These are phyloP conservation scores for Anas bahamensis DNA, from an alignment of 2,797 vertebrate genomes.

Conservation along the genomic window DNA sequence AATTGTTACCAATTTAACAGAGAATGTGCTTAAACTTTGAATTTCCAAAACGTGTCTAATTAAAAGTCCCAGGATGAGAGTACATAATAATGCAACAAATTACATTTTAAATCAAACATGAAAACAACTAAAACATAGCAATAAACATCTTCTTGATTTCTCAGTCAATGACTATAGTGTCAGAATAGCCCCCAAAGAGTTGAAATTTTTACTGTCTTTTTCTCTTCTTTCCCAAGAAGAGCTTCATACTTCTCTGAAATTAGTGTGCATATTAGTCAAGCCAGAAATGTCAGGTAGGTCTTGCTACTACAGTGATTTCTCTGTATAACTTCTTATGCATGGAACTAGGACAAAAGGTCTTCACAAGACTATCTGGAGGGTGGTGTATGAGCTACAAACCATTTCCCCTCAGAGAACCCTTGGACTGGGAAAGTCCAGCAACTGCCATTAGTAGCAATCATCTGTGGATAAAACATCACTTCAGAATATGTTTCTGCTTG, in stretches of 20 bases:
- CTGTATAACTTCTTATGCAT: background rate
- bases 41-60: background rate
- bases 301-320: background rate
- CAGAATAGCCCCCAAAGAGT: background rate
- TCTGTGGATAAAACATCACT: conserved; percentile 3
- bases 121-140: background rate
- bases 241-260: background rate
- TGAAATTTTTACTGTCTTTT: background rate
- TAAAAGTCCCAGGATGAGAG: background rate
- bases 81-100: background rate
- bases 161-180: background rate
- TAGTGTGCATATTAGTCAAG: background rate
- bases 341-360: background rate
- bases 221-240: background rate
- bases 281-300: background rate
- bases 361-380: background rate
- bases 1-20: background rate
- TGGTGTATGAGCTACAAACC: background rate
- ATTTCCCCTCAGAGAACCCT: background rate
- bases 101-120: background rate
- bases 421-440: background rate
- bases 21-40: background rate
- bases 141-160: background rate
- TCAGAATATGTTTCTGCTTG: background rate
- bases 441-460: background rate